Base-by-base conservation (phyloP, 2,797 vertebrate genomes). In the Hybognathus amarus region DNA sequence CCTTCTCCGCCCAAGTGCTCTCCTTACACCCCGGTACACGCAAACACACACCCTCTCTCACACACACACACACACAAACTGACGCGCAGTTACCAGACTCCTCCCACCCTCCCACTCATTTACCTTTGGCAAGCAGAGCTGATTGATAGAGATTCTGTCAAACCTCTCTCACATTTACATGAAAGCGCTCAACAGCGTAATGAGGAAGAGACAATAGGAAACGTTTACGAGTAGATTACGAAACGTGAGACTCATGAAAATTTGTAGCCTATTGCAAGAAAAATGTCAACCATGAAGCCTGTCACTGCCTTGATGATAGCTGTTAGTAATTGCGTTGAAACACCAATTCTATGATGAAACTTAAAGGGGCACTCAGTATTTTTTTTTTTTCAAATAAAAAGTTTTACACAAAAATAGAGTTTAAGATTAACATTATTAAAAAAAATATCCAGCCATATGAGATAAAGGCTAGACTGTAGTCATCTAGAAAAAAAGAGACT, bases 1-100 rank as follows among this genome's bases (percentile, higher is more conserved):
- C 74, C 73, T 74, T 80, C 84, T 85, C 86, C 59, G 77, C 77
- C 64, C 73, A 73, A 85, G 63, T 69, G 73, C 74, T 30, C 61
- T 75, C 67, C 73, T 83, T 45, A 59, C 81, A 38, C 82, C 20
- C 75, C 82, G 74, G 50, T 69, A 45, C 75, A 24, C 67, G n/a
- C 75, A 18, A 36, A 27, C 61, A 45, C 47, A 56, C 69, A 24
- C 67, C 18, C 45, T 27, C 45, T 40, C 75, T 61, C 20, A 63
- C 40, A 45, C 22, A 20, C 50, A 45, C 75, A 74, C 20, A 63
- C 40, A 45, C 22, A 22, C 50, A 45, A 36, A 8, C 36, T 74
- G 68, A 84, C 77, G 83, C 59, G 83, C 22, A 17, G 68, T 24
- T 45, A 9, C 40, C 12, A 71, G 61, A 79, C 83, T 85, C 83